Conservation (phyloP, 2,888 invertebrate species). For the Synergus gifuensis region DNA sequence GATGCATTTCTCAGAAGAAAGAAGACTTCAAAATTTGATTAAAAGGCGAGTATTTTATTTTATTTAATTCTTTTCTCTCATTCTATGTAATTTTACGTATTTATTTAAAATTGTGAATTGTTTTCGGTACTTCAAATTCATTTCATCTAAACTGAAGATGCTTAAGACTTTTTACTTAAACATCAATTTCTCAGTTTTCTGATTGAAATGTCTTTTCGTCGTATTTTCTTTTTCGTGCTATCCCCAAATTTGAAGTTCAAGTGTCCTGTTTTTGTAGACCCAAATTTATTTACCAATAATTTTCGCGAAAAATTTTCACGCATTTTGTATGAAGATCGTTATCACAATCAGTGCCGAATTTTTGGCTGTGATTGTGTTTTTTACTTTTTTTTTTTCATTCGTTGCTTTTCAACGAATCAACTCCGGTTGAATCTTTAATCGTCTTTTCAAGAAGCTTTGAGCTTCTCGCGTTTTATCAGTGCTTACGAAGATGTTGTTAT, state of each 20-base stretch:
- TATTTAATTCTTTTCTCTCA: slow-evolving; percentile 35
- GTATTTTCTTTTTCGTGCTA: background rate
- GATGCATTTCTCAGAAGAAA: background rate
- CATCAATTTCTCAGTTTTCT: slow-evolving; percentile 43
- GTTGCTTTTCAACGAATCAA: background rate
- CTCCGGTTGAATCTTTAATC: background rate
- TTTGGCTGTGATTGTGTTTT: slow-evolving; percentile 14
- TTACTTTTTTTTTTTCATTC: background rate
- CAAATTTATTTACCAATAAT: background rate
- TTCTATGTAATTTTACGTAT: slow-evolving; percentile 1
- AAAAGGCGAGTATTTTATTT: slow-evolving; percentile 57
- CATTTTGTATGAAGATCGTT: background rate
- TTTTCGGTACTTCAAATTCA: background rate
- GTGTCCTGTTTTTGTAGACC: background rate
- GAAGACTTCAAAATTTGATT: background rate
- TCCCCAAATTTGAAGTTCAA: background rate
- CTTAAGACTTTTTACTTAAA: slow-evolving; percentile 32
- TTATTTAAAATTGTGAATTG: background rate
- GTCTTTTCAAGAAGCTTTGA: background rate
- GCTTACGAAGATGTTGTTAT: background rate
- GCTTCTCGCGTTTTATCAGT: slow-evolving; percentile 6
- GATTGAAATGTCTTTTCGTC: slow-evolving; percentile 31
- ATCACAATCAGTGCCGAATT: background rate
- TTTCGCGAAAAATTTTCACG: background rate
- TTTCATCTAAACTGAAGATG: slow-evolving; percentile 5